Percentiles rank a stretch among this genome's conserved stretches.
Conservation (phyloP, 2,113 vertebrate genomes). For the Archilochus colubris region DNA sequence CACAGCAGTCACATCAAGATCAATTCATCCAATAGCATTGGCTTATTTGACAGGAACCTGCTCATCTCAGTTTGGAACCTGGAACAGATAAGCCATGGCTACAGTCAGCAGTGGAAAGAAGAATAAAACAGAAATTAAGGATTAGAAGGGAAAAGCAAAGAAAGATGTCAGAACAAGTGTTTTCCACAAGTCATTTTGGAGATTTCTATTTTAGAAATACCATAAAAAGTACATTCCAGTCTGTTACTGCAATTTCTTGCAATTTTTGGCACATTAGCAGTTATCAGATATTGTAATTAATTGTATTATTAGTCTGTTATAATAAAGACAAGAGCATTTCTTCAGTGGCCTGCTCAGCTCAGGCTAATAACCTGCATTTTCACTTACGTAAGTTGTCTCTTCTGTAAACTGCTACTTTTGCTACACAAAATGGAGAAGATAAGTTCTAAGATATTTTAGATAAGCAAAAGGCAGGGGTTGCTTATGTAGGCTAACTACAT, state of each 20-base stretch:
- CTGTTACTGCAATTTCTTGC: neutral
- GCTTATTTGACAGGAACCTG: constrained; percentile 30
- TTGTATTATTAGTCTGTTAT: accelerated
- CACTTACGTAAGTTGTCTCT: neutral
- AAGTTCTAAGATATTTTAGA: neutral
- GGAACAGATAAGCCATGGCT: constrained; percentile 4
- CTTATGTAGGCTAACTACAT: constrained; percentile 55
- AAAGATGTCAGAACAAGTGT: neutral
- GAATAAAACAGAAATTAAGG: neutral
- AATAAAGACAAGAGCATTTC: neutral
- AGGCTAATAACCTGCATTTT: neutral
- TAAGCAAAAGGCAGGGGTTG: neutral
- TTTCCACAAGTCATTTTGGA: neutral
- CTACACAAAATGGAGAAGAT: neutral
- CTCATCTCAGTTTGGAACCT: constrained; percentile 47
- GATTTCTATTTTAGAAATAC: neutral
- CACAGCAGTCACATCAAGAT: constrained; percentile 48
- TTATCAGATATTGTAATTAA: neutral
- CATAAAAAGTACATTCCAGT: neutral
- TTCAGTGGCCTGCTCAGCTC: neutral
- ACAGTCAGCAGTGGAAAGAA: neutral
- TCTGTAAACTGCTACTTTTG: neutral
- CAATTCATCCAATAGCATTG: neutral
- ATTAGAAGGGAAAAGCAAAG: neutral
- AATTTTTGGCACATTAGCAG: neutral